phyloP scores from a whole-genome alignment of 2,797 vertebrate genomes.

The Bufotes viridis region DNA sequence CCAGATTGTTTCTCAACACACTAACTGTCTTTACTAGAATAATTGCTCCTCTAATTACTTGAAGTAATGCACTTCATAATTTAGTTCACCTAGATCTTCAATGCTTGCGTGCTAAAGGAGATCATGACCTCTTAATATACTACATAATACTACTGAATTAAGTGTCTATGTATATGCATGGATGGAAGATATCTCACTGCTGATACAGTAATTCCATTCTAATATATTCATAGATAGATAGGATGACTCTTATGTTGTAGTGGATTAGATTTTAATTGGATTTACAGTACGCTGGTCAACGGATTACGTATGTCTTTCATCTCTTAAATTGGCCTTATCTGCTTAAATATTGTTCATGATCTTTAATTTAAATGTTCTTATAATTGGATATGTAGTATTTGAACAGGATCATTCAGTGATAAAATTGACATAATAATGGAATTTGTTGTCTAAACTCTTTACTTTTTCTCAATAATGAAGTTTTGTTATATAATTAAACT shows the following conservation, averaged over 20 bases:
- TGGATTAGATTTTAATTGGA: slow-evolving; percentile 60
- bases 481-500: neutral
- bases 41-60: slow-evolving; percentile 7
- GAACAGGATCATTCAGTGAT: neutral
- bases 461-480: neutral
- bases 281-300: slow-evolving; percentile 55
- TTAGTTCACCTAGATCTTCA: slow-evolving; percentile 15
- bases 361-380: slow-evolving; percentile 8
- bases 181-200: slow-evolving; percentile 15
- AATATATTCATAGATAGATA: slow-evolving; percentile 40
- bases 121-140: slow-evolving; percentile 12
- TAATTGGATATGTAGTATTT: slow-evolving; percentile 19
- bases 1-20: no score
- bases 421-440: neutral
- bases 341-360: slow-evolving; percentile 42
- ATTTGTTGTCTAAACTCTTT: neutral
- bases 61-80: neutral
- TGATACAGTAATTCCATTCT: slow-evolving; percentile 40
- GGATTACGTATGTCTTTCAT: slow-evolving; percentile 53
- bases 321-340: slow-evolving; percentile 37
- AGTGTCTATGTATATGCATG: slow-evolving; percentile 24
- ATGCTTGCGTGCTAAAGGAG: neutral
- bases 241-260: slow-evolving; percentile 30
- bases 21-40: neutral
- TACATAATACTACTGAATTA: slow-evolving; percentile 20